Base-by-base conservation (phyloP, 2,113 vertebrate genomes). In the Quiscalus mexicanus region DNA sequence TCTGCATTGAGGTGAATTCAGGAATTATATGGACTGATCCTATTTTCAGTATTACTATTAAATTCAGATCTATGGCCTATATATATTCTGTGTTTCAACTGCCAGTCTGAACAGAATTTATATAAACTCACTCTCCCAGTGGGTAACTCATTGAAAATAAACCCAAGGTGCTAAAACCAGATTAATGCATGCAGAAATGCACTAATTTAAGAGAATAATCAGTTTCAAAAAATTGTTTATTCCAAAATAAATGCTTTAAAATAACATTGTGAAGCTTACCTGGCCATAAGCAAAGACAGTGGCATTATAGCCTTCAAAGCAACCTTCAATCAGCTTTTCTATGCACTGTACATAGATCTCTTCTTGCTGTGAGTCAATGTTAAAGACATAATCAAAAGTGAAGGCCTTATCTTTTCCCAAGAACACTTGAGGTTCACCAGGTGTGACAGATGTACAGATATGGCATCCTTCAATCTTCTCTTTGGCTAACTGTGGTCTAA, bases 391-490 rank as follows among this genome's bases (percentile, higher is more conserved):
- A 97, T 99, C 99, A 45, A 99, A 99, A 62, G 99, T 99, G 97
- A 99, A 99, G 95, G 99, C 99, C 86, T 99, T 99, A 95, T 99
- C 99, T 95, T 99, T 99, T 87, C 99, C 99, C 96, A 99, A 98
- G 88, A 99, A 98, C 95, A 99, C 99, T 95, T 99, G 99, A 44
- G 99, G 99, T 94, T 99, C 99, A 25, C 98, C 99, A 6, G 99
- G 99, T 90, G 99, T 99, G 91, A 99, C 98, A 28, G 98, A 99
- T 1, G 99, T 99, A 87, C 99, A 99, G 95, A 99, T 99, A 97
- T 99, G 99, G 92, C 99, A 99, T 87, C 99, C 99, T 97, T 99
- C 99, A 50, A 99, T 99, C 97, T 99, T 99, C 96, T 99, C 99
- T 97, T 98, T 99, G 94, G 99, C 99, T 96, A 99, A 97, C 96